A percentile compares a stretch with the other conserved stretches of the same genome.
phyloP scores from a whole-genome alignment of 2,113 vertebrate species.

The Actenoides hombroni region DNA sequence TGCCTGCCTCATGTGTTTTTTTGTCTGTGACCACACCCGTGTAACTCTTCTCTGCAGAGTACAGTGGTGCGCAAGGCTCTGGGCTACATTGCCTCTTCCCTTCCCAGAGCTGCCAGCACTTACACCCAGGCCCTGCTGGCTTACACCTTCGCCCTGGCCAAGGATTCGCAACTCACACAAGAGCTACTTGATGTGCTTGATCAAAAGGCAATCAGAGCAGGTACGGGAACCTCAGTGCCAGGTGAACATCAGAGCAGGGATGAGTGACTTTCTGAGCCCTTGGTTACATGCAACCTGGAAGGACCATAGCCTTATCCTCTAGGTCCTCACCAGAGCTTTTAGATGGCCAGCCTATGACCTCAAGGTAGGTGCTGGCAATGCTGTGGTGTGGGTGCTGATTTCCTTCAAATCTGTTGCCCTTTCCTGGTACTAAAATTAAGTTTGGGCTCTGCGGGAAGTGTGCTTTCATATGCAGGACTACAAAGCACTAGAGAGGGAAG shows the following conservation, averaged over 20 bases:
- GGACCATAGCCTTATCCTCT: background rate
- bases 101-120: conserved; percentile 50
- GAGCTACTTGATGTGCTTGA: conserved; percentile 35
- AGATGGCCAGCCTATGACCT: background rate
- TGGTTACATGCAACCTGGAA: background rate
- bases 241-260: background rate
- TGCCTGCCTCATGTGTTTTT: background rate
- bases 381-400: background rate
- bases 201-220: conserved; percentile 55
- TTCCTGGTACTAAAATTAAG: background rate
- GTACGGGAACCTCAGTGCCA: background rate
- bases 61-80: conserved; percentile 71
- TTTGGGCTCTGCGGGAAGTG: background rate
- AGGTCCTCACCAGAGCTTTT: background rate
- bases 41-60: conserved; percentile 62
- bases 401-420: background rate
- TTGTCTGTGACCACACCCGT: fast-evolving
- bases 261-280: background rate
- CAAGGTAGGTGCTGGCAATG: background rate
- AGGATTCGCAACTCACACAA: background rate
- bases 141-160: conserved; percentile 86
- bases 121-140: conserved; percentile 83
- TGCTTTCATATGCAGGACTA: background rate
- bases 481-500: background rate
- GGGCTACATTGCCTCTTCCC: conserved; percentile 67